Evolutionary conservation across 1,140 invertebrate genomes (phyloP).

Genomic region (Ostrea denselamellosa): DNA sequence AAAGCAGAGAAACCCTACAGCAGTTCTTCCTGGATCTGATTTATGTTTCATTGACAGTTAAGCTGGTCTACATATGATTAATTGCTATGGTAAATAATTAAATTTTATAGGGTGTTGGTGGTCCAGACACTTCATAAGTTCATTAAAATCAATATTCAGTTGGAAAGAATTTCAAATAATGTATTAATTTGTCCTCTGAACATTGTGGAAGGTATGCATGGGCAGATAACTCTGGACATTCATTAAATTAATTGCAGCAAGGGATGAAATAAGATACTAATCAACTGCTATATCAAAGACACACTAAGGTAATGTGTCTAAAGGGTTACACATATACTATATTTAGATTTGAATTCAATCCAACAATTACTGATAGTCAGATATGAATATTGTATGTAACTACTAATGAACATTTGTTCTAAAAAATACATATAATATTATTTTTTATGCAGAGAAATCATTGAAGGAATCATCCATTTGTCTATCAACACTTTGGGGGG

Average conservation of each 20-base stretch:
- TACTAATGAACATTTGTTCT: neutral
- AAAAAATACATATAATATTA: neutral
- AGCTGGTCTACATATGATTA: no score
- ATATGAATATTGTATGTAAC: neutral
- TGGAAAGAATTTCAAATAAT: neutral
- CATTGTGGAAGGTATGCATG: neutral
- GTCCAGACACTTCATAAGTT: no score
- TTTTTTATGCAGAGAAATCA: conserved; percentile 1
- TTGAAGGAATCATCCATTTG: no score
- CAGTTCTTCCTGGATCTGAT: no score
- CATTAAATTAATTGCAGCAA: neutral
- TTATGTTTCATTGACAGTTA: no score
- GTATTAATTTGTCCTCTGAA: neutral
- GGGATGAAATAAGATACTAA: neutral
- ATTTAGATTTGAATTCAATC: neutral
- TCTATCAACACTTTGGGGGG: no score
- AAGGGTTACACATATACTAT: neutral
- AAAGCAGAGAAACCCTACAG: no score
- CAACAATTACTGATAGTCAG: neutral
- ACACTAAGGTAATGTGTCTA: neutral
- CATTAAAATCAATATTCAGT: no score
- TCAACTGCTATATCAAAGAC: neutral
- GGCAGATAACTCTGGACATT: neutral
- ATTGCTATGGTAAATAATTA: no score
- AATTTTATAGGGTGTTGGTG: no score